These are phyloP conservation scores for Bothrops jararaca DNA, from an alignment of 2,113 vertebrate species.

Conservation along the genomic window DNA sequence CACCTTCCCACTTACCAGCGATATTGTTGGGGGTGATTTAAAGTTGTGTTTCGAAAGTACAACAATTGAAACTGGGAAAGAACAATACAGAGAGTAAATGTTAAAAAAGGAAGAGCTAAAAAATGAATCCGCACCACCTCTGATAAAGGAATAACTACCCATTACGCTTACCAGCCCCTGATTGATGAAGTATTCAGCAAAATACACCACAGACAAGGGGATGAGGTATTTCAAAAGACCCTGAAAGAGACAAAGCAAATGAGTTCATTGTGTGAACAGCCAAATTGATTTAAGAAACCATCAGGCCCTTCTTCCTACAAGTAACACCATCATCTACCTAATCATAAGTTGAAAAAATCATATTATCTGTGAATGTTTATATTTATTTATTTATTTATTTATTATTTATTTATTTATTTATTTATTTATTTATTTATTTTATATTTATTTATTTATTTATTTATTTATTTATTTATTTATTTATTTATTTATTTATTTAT, in stretches of 20 bases:
- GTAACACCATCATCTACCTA: neutral
- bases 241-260: slow-evolving; percentile 53
- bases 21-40: slow-evolving; percentile 82
- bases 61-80: slow-evolving; percentile 82
- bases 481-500: too few relatives aligned
- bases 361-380: neutral
- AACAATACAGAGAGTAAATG: neutral
- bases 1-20: slow-evolving; percentile 77
- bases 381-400: too few relatives aligned
- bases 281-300: neutral
- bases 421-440: too few relatives aligned
- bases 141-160: neutral
- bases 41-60: slow-evolving; percentile 71
- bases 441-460: too few relatives aligned
- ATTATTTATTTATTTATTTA: too few relatives aligned
- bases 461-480: too few relatives aligned
- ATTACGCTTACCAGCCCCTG: slow-evolving; percentile 81
- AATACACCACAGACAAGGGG: slow-evolving; percentile 82
- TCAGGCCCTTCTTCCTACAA: neutral
- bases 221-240: slow-evolving; percentile 73
- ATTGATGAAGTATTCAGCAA: slow-evolving; percentile 92
- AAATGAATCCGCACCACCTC: neutral
- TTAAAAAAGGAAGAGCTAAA: accelerated
- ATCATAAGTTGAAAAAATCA: neutral
- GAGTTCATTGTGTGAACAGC: neutral